Evolutionary conservation across 35 echinoderm and acorn worm species (phyloP), one percentile per base, ranked within the genome.

Genomic region (Apostichopus californicus): DNA sequence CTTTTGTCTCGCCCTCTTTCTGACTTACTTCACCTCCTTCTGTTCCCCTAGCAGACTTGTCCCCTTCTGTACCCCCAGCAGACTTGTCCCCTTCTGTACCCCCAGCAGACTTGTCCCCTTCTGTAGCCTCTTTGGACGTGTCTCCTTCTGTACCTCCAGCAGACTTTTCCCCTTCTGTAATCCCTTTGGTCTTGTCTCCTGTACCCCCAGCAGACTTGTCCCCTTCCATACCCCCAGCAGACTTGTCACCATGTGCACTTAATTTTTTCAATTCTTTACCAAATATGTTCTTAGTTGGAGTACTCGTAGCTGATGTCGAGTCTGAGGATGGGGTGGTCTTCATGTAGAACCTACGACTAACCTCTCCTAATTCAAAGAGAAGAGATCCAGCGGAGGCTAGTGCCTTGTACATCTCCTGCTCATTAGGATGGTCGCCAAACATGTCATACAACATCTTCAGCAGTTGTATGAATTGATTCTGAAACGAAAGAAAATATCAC

Each of bases 391-490:
- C 97, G 1, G 93, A 91, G 64, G 97, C 97, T 2, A 99, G 79
- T 65, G 90, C 94, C 20, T 93, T 88, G 90, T 99, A 99, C 18
- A 99, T 92, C 54, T 99, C 91, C 64, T 96, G 95, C 79, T 96
- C 95, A 5, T 93, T 92, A 9, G 95, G 95, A 57, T 96, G 93
- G 15, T 99, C 97, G 9, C 92, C 97, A 95, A 99, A 99, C 97
- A 99, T 99, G 79, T 96, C 97, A 80, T 99, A 99, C 59, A 99
- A 28, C 10, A 91, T 94, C 88, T 96, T 99, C 75, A 96, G 91
- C 1, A 99, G 88, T 79, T 99, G 97, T 73, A 98, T 96, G 60
- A 99, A 99, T 78, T 99, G 97, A 34, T 96, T 89, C 97, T 99
- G 89, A 57, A 21, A 5, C 15, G 6, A 57, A 4, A n/a, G 20